These are phyloP conservation scores for Xenopus petersii DNA, from an alignment of 2,797 vertebrate genomes.

Conservation along the genomic window DNA sequence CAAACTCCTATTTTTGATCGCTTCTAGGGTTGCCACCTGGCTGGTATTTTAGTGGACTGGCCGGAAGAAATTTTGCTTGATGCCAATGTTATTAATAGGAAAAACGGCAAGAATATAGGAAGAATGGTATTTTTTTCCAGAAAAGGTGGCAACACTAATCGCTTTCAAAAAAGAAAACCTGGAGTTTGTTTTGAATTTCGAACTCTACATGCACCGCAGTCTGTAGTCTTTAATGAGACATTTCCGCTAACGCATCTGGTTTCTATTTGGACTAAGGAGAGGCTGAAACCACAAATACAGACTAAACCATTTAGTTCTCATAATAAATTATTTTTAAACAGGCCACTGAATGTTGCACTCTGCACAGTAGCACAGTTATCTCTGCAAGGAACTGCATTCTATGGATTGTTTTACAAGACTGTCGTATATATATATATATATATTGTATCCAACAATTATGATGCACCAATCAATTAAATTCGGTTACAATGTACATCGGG, in stretches of 20 bases:
- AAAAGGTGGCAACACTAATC: too few species aligned
- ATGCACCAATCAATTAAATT: too few species aligned
- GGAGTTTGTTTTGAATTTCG: not conserved
- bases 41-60: too few species aligned
- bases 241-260: constrained; percentile 29
- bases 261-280: constrained; percentile 16
- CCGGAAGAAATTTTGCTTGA: too few species aligned
- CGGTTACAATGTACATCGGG: too few species aligned
- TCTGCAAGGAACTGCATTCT: not conserved
- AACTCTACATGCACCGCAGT: not conserved
- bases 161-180: not conserved
- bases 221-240: constrained; percentile 28
- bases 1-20: not conserved
- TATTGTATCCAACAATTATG: too few species aligned
- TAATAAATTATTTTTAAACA: constrained; percentile 18
- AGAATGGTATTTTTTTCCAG: too few species aligned
- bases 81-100: too few species aligned
- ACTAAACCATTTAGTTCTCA: constrained; percentile 21
- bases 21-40: too few species aligned
- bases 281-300: constrained; percentile 27
- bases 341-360: not conserved
- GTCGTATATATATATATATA: too few species aligned
- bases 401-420: too few species aligned
- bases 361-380: not conserved
- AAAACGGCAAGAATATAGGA: too few species aligned